Conservation (phyloP, 1,140 invertebrate genomes). For the Drosophila pandora region DNA sequence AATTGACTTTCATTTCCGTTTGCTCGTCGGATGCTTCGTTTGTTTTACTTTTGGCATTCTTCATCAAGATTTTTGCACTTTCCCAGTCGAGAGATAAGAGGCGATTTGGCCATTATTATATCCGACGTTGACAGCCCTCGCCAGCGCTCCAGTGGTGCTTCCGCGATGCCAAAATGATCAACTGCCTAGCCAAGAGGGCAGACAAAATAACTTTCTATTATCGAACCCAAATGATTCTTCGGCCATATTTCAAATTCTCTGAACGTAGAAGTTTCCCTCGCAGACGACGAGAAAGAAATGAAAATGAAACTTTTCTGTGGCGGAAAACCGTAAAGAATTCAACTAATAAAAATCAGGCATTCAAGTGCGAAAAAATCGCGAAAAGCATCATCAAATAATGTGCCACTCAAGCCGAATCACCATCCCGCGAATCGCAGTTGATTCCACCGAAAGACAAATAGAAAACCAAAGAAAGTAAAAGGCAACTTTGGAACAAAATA, state of each 20-base stretch:
- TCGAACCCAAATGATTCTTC: slow-evolving; percentile 52
- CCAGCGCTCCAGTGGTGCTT: background rate
- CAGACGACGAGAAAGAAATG: slow-evolving; percentile 50
- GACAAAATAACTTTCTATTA: slow-evolving; percentile 42
- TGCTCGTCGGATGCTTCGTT: slow-evolving; percentile 30
- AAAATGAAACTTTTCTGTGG: slow-evolving; percentile 70
- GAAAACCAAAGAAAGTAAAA: slow-evolving; percentile 68
- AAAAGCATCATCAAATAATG: slow-evolving; percentile 83
- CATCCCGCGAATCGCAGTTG: slow-evolving; percentile 25
- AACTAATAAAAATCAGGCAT: slow-evolving; percentile 84
- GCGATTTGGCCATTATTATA: slow-evolving; percentile 19
- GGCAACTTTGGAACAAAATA: slow-evolving; percentile 56
- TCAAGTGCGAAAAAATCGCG: slow-evolving; percentile 84
- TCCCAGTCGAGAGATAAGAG: slow-evolving; percentile 43
- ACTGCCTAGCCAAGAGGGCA: slow-evolving; percentile 16
- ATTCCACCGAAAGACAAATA: slow-evolving; percentile 71
- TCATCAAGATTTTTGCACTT: slow-evolving; percentile 60
- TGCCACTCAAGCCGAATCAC: slow-evolving; percentile 74
- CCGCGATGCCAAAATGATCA: slow-evolving; percentile 46
- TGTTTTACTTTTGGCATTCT: slow-evolving; percentile 55
- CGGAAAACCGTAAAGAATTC: slow-evolving; percentile 78
- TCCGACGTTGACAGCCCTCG: slow-evolving; percentile 1
- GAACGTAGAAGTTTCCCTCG: slow-evolving; percentile 48
- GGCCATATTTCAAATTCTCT: slow-evolving; percentile 71
- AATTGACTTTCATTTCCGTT: slow-evolving; percentile 83